Percentiles rank a stretch among this genome's conserved stretches.
Evolutionary conservation across 1,140 invertebrate species (phyloP).

Genomic region (Hycleus cichorii): DNA sequence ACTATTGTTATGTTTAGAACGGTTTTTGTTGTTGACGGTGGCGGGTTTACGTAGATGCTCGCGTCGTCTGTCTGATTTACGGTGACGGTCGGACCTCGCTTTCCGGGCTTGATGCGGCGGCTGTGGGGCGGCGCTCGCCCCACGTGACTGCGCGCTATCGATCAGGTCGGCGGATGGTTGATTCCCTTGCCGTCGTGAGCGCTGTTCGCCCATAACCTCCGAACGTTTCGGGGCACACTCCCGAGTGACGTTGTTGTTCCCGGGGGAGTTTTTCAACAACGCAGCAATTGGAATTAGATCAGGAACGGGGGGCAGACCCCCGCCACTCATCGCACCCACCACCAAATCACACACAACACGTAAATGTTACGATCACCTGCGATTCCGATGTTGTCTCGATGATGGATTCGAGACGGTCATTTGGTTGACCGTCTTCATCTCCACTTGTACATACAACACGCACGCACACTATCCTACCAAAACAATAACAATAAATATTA

Average conservation of each 20-base stretch:
- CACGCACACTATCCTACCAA: not conserved
- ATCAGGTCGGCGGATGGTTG: constrained; percentile 35
- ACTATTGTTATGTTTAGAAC: constrained; percentile 37
- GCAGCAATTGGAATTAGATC: constrained; percentile 39
- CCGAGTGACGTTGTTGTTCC: constrained; percentile 19
- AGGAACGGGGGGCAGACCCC: constrained; percentile 38
- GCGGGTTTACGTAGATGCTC: constrained; percentile 25
- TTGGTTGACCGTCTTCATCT: not conserved
- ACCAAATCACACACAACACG: constrained; percentile 3
- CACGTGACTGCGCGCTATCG: constrained; percentile 39
- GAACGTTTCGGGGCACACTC: constrained; percentile 18
- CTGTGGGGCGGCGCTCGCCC: constrained; percentile 35
- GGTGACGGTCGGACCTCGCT: constrained; percentile 34
- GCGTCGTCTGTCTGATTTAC: constrained; percentile 41
- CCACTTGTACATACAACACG: not conserved
- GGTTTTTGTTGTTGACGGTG: constrained; percentile 35
- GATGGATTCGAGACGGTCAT: no score
- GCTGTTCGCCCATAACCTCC: constrained; percentile 39
- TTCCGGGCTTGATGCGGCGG: constrained; percentile 34
- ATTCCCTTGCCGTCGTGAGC: constrained; percentile 33
- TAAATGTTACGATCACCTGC: not conserved
- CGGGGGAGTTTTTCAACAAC: constrained; percentile 30
- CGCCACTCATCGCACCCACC: constrained; percentile 34
- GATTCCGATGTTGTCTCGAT: not conserved
- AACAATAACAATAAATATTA: not conserved